These are phyloP conservation scores for Herpailurus yagouaroundi DNA, from an alignment of 2,113 vertebrate species.

Conservation along the genomic window DNA sequence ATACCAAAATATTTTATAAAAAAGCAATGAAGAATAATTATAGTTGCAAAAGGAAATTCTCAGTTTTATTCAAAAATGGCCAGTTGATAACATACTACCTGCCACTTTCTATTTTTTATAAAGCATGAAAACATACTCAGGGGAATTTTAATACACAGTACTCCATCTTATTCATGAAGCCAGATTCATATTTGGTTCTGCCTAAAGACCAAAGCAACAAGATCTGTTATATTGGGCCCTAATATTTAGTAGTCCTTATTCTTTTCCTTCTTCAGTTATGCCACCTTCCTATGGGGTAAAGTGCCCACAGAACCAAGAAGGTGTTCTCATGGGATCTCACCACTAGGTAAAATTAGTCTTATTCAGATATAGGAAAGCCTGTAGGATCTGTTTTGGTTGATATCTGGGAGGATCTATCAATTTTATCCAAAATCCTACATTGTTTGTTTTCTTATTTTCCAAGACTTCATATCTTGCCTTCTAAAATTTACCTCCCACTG, in stretches of 20 bases:
- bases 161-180: not conserved
- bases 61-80: not conserved
- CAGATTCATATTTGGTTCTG: not conserved
- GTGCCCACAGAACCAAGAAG: not conserved
- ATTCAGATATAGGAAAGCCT: not conserved
- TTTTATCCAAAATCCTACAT: not conserved
- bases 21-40: not conserved
- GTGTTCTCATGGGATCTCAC: not conserved
- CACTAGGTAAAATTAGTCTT: not conserved
- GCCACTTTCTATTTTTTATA: not conserved
- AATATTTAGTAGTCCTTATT: not conserved
- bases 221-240: not conserved
- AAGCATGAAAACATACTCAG: constrained; percentile 4
- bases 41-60: not conserved
- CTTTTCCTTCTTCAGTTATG: not conserved
- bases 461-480: not conserved
- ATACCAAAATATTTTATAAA: constrained; percentile 1
- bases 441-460: not conserved
- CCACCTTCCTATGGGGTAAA: not conserved
- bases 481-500: not conserved
- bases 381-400: not conserved
- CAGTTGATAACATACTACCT: not conserved
- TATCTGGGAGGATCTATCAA: not conserved
- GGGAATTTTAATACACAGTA: not conserved
- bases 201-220: not conserved